phyloP scores from a whole-genome alignment of 2,888 invertebrate species.

The Hydriomena furcata region DNA sequence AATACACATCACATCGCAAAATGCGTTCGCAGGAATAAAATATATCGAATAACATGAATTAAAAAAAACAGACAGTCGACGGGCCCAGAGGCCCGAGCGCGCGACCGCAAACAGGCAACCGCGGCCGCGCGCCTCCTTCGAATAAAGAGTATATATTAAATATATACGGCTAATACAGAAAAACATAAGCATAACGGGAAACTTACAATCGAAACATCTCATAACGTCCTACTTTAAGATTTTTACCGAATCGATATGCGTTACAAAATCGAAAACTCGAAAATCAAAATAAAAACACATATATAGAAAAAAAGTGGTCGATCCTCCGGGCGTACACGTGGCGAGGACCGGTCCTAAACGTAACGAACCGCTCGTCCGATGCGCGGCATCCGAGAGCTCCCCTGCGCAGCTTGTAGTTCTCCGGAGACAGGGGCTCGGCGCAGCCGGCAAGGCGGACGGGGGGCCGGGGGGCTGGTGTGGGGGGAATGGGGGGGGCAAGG shows the following conservation, averaged over 20 bases:
- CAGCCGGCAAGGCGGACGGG: constrained; percentile 21
- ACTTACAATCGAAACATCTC: constrained; percentile 84
- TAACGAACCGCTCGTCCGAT: constrained; percentile 56
- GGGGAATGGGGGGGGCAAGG: constrained; percentile 32
- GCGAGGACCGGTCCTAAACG: constrained; percentile 67
- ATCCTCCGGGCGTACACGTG: constrained; percentile 59
- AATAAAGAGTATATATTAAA: constrained; percentile 75
- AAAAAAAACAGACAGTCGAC: constrained; percentile 82
- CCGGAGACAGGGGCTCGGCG: constrained; percentile 62
- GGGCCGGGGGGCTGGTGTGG: constrained; percentile 40
- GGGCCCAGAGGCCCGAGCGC: constrained; percentile 63
- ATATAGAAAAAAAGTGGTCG: constrained; percentile 75
- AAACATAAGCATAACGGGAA: constrained; percentile 84
- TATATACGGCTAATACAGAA: constrained; percentile 76
- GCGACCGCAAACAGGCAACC: constrained; percentile 81
- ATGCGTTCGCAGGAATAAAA: constrained; percentile 92
- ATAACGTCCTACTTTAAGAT: constrained; percentile 84
- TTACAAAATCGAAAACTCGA: constrained; percentile 83
- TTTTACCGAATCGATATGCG: constrained; percentile 81
- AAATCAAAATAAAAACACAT: constrained; percentile 83
- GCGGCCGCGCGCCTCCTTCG: constrained; percentile 70
- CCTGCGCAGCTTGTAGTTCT: constrained; percentile 79
- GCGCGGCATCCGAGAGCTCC: constrained; percentile 52
- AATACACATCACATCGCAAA: constrained; percentile 88
- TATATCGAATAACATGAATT: constrained; percentile 87